These are phyloP conservation scores for Mustela lutreola DNA, from an alignment of 2,113 vertebrate genomes.

Conservation along the genomic window DNA sequence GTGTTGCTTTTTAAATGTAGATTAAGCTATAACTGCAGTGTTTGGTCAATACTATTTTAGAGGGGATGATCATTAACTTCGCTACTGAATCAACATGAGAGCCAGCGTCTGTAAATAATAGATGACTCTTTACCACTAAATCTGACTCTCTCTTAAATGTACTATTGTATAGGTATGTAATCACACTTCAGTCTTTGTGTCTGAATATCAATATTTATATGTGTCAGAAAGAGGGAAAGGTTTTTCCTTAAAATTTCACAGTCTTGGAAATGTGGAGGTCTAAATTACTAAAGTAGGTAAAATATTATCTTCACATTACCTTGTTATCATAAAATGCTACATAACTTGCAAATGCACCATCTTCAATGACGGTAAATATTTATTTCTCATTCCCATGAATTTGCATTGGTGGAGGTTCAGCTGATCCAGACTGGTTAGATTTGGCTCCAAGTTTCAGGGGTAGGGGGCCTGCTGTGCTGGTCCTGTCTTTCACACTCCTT, in stretches of 20 bases:
- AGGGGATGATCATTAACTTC: background rate
- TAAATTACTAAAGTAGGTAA: slow-evolving; percentile 31
- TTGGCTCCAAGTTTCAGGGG: background rate
- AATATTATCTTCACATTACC: background rate
- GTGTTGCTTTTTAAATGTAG: background rate
- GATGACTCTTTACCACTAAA: background rate
- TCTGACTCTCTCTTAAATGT: slow-evolving; percentile 13
- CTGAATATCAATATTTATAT: background rate
- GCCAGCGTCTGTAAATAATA: background rate
- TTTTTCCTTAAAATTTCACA: background rate
- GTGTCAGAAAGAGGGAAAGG: background rate
- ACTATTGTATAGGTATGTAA: background rate
- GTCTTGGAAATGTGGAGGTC: background rate
- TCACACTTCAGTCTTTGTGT: slow-evolving; percentile 6
- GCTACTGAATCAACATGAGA: background rate
- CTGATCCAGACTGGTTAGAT: background rate
- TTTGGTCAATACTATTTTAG: background rate
- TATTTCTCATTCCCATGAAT: slow-evolving; percentile 24
- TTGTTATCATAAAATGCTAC: background rate
- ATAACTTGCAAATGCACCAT: background rate
- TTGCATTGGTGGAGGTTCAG: background rate
- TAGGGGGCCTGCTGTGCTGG: background rate
- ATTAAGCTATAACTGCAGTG: background rate
- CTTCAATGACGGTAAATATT: background rate
- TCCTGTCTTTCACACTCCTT: background rate